These are phyloP conservation scores for Drosophila atripex DNA, from an alignment of 2,888 invertebrate species.

Conservation along the genomic window DNA sequence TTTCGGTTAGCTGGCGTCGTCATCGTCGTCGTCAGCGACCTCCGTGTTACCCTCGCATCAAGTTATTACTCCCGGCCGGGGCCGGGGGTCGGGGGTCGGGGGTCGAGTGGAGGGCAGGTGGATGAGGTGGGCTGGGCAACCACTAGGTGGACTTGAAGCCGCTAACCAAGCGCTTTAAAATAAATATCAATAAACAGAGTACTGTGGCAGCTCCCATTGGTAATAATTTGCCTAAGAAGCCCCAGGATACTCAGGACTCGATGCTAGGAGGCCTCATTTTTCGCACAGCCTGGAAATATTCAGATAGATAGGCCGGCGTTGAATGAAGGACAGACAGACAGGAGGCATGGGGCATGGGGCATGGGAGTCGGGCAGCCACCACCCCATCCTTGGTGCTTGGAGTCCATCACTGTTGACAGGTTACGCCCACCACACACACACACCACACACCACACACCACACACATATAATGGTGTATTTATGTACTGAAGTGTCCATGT, in stretches of 20 bases:
- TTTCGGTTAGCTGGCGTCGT: constrained; percentile 50
- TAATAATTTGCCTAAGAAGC: neutral
- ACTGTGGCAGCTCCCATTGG: neutral
- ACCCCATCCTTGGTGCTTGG: constrained; percentile 54
- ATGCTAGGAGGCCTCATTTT: neutral
- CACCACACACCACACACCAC: constrained; percentile 31
- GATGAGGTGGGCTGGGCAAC: neutral
- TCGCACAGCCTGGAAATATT: constrained; percentile 42
- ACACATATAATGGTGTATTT: constrained; percentile 24
- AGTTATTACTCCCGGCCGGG: constrained; percentile 58
- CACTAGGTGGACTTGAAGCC: too few relatives aligned
- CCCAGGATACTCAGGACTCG: neutral
- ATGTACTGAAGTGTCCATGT: constrained; percentile 21
- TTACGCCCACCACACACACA: constrained; percentile 49
- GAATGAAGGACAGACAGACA: constrained; percentile 28
- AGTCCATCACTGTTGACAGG: constrained; percentile 51
- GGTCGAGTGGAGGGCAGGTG: constrained; percentile 26
- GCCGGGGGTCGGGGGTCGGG: neutral
- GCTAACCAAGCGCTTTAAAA: constrained; percentile 4
- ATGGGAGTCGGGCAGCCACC: constrained; percentile 30
- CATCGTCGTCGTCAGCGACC: constrained; percentile 11
- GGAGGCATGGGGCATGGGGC: neutral
- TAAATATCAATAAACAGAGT: neutral
- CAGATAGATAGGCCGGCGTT: constrained; percentile 47
- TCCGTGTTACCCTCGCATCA: constrained; percentile 53